A percentile compares a stretch with the other conserved stretches of the same genome.
Evolutionary conservation across 2,888 invertebrate species (phyloP).

Genomic region (Ornithoptera priamus): DNA sequence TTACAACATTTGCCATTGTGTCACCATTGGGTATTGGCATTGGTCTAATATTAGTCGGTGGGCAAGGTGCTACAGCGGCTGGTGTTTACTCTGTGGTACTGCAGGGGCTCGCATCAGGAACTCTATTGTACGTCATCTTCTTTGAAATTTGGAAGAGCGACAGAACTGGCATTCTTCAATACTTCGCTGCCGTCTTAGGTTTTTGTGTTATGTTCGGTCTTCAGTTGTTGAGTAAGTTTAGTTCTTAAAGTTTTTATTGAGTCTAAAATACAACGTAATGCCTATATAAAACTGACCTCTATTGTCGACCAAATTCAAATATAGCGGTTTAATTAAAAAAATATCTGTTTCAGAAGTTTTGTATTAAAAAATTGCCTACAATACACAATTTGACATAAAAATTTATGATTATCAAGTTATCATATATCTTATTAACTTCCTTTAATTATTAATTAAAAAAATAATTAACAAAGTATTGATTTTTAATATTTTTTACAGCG

Average conservation of each 20-base stretch:
- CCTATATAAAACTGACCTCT: background rate
- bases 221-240: slow-evolving; percentile 79
- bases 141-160: slow-evolving; percentile 90
- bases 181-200: slow-evolving; percentile 83
- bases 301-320: background rate
- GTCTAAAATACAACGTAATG: background rate
- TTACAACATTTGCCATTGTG: slow-evolving; percentile 88
- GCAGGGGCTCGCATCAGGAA: slow-evolving; percentile 95
- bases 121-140: slow-evolving; percentile 96
- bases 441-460: background rate
- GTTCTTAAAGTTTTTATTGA: background rate
- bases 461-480: background rate
- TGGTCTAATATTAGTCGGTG: slow-evolving; percentile 83
- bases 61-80: slow-evolving; percentile 77
- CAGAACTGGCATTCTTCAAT: slow-evolving; percentile 82
- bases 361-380: too few species aligned
- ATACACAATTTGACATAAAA: background rate
- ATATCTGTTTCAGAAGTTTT: too few species aligned
- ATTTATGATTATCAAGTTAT: background rate
- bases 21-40: slow-evolving; percentile 90
- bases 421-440: too few species aligned
- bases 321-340: background rate
- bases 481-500: slow-evolving; percentile 49
- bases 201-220: slow-evolving; percentile 87
- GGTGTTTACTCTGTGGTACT: slow-evolving; percentile 83